A percentile compares a stretch with the other conserved stretches of the same genome.
Evolutionary conservation across 2,888 invertebrate species (phyloP).

Genomic region (Fragum fragum): DNA sequence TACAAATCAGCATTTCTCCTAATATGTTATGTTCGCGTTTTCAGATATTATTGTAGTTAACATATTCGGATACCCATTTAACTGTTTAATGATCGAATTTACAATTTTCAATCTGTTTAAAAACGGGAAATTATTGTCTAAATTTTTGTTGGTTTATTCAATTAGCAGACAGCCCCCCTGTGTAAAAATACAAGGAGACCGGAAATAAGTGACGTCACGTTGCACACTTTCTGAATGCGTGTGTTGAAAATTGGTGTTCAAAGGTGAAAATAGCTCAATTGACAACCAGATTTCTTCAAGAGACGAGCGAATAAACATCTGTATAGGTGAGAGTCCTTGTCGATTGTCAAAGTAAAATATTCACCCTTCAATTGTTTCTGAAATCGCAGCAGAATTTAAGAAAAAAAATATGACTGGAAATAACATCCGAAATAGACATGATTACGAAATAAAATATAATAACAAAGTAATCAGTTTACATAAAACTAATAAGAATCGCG

Average conservation of each 20-base stretch:
- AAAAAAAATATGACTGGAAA: not conserved
- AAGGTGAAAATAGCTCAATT: not conserved
- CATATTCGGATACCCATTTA: not conserved
- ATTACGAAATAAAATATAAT: too few relatives aligned
- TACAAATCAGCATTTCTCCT: not conserved
- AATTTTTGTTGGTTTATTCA: not conserved
- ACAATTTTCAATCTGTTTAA: not conserved
- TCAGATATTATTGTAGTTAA: not conserved
- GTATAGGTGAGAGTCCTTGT: not conserved
- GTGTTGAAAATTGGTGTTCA: not conserved
- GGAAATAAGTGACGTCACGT: constrained; percentile 46
- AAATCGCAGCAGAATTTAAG: not conserved
- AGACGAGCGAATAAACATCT: not conserved
- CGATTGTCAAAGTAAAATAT: not conserved
- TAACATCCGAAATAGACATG: not conserved
- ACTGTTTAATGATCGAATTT: not conserved
- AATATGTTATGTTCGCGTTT: not conserved
- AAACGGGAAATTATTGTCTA: too few relatives aligned
- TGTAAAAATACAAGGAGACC: constrained; percentile 9
- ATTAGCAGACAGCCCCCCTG: not conserved
- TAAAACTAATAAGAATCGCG: too few relatives aligned
- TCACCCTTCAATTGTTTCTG: not conserved
- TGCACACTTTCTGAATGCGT: constrained; percentile 50
- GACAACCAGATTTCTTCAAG: not conserved
- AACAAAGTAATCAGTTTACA: too few relatives aligned